Base-by-base conservation (phyloP, 2,888 invertebrate species). In the Heteropelma amictum region DNA sequence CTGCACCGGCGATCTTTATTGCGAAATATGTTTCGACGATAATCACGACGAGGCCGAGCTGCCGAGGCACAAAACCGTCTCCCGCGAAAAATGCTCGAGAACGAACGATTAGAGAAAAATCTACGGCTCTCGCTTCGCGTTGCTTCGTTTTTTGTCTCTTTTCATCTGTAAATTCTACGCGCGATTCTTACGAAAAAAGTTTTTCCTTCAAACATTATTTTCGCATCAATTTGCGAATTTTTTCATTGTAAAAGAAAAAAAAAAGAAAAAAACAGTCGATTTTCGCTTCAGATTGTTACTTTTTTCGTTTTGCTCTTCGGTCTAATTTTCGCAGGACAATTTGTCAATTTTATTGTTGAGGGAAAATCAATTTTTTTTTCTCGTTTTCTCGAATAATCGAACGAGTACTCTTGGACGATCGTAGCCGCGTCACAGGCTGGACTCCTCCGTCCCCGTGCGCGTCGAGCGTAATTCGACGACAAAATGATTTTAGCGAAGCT, bases 1-100 rank as follows among this genome's bases (percentile, higher is more conserved):
- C 72, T 97, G 97, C 89, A 92, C 92, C 76, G 93, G 92, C 38
- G 97, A 97, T 87, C 90, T 97, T 6, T 97, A 95, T 87, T 97
- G 97, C 87, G 90, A 90, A 10, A 88, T 90, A 67, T 97, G 97
- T 87, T 96, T 93, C 84, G 89, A 89, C 42, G 94, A 95, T 81
- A 93, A 93, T 77, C 95, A 93, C 86, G 92, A 93, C 82, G 92
- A 91, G 79, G 92, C 92, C 79, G 93, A 93, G 60, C 70, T 86
- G 79, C 35, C 63, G 26, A 84, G 81, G 47, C 87, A 87, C 65
- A 82, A 79, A 64, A 79, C 72, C 10, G 73, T 81, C 14, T 83
- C 83, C 38, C 81, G 79, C 49, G n/a, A n/a, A n/a, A n/a, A n/a
- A n/a, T n/a, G n/a, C n/a, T n/a, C n/a, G n/a, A n/a, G n/a, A n/a